These are phyloP conservation scores for Sakesphorus luctuosus DNA, from an alignment of 2,113 vertebrate genomes.

Conservation along the genomic window DNA sequence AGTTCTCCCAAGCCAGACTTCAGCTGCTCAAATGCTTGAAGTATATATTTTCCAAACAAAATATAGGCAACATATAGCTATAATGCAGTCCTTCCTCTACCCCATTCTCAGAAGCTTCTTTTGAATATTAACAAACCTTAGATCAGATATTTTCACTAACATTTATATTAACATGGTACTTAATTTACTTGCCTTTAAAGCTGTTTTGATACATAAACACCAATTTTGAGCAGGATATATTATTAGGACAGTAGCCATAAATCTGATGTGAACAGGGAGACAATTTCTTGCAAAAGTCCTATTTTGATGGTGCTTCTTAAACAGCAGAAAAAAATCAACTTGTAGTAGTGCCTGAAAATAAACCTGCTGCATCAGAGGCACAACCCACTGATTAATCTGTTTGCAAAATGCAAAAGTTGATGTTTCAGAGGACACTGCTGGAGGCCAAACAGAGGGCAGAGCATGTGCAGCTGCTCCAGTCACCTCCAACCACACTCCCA, in stretches of 20 bases:
- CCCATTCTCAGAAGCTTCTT: background rate
- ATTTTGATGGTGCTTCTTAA: background rate
- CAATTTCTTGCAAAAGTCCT: background rate
- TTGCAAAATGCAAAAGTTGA: background rate
- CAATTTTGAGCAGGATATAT: background rate
- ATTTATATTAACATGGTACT: background rate
- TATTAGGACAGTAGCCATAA: background rate
- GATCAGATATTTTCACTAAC: background rate
- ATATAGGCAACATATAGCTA: accelerated
- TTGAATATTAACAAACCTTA: background rate
- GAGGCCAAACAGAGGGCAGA: background rate
- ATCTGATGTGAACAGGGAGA: background rate
- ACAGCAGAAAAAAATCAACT: background rate
- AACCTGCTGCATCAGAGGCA: background rate
- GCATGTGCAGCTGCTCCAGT: background rate
- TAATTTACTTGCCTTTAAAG: background rate
- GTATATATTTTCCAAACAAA: background rate
- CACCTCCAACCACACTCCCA: background rate
- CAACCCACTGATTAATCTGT: background rate
- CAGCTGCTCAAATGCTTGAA: background rate
- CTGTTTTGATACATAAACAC: background rate
- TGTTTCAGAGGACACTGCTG: background rate
- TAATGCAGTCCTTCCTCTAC: background rate
- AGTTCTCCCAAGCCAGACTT: background rate
- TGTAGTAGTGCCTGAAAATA: background rate